Evolutionary conservation across 2,113 vertebrate genomes (phyloP).

Genomic region (Aphelocoma coerulescens): DNA sequence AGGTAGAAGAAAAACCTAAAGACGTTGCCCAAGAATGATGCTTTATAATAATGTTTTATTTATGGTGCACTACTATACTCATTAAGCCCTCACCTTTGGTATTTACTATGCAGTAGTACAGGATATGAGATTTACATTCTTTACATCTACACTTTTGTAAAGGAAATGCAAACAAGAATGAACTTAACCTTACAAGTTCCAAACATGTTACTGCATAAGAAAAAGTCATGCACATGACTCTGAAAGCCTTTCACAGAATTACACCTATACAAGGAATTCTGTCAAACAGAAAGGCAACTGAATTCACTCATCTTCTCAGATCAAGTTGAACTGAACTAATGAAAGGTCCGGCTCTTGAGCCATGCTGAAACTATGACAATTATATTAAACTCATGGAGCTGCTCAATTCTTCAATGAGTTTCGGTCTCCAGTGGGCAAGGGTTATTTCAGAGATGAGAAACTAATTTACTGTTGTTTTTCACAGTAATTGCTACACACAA

Average conservation of each 20-base stretch:
- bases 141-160: background rate
- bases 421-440: background rate
- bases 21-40: background rate
- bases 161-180: background rate
- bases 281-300: background rate
- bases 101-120: background rate
- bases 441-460: background rate
- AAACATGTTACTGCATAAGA: background rate
- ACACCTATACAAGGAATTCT: background rate
- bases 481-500: background rate
- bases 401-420: background rate
- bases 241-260: background rate
- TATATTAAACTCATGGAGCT: background rate
- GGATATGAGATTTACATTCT: background rate
- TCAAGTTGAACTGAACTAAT: background rate
- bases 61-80: background rate
- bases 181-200: background rate
- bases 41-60: background rate
- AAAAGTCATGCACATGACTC: background rate
- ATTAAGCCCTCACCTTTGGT: background rate
- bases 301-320: background rate
- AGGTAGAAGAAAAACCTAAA: background rate
- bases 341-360: background rate
- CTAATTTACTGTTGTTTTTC: background rate
- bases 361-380: background rate